Evolutionary conservation across 2,113 vertebrate species (phyloP).

Genomic region (Saguinus imperator): DNA sequence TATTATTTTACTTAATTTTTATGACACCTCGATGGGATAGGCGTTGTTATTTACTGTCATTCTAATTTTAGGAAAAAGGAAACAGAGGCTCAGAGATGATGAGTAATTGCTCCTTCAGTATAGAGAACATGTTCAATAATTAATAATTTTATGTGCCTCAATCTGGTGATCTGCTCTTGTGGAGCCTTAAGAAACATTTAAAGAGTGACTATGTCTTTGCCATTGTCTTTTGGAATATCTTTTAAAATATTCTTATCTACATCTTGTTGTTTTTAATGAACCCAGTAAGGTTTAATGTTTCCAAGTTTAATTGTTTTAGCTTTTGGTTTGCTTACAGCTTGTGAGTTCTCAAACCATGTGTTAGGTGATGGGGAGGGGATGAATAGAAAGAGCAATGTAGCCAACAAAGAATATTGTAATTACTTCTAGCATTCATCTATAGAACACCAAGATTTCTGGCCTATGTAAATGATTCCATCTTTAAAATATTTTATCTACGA

Average conservation of each 20-base stretch:
- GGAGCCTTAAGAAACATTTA: neutral
- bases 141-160: neutral
- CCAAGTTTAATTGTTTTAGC: neutral
- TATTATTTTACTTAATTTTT: slow-evolving; percentile 4
- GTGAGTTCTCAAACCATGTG: neutral
- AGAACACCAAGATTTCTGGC: neutral
- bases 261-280: neutral
- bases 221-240: neutral
- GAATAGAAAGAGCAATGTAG: neutral
- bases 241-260: neutral
- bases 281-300: neutral
- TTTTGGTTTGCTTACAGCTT: neutral
- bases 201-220: neutral
- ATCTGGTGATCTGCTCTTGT: neutral
- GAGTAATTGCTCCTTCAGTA: neutral
- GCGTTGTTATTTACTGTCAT: neutral
- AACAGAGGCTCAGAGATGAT: neutral
- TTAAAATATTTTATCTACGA: slow-evolving; percentile 2
- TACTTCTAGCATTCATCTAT: neutral
- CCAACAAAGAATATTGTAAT: neutral
- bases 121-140: neutral
- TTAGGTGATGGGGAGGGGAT: neutral
- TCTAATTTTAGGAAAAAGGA: neutral
- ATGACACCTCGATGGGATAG: neutral
- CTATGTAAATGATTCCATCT: slow-evolving; percentile 2